Percentiles rank a stretch among this genome's conserved stretches.
Evolutionary conservation across 2,888 invertebrate species (phyloP).

Genomic region (Vesta saturnalis): DNA sequence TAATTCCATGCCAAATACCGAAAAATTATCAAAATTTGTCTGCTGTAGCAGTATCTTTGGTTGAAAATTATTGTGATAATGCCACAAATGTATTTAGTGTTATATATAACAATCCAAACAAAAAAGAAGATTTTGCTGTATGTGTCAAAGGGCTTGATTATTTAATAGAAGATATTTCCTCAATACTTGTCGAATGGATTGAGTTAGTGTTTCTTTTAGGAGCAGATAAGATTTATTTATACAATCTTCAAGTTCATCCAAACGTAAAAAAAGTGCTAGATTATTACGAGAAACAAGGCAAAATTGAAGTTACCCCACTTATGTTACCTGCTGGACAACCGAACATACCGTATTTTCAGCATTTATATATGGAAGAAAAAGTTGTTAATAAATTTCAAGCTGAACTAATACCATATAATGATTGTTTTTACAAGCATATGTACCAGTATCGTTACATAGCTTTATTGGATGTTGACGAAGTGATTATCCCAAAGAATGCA

Average conservation of each 20-base stretch:
- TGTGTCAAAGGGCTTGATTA: slow-evolving; percentile 93
- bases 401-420: slow-evolving; percentile 93
- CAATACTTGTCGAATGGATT: slow-evolving; percentile 89
- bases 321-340: slow-evolving; percentile 87
- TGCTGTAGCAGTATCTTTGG: slow-evolving; percentile 83
- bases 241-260: slow-evolving; percentile 86
- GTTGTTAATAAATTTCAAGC: slow-evolving; percentile 89
- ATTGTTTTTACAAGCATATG: slow-evolving; percentile 89
- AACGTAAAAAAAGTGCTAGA: slow-evolving; percentile 81
- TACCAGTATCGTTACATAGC: slow-evolving; percentile 86
- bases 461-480: slow-evolving; percentile 70
- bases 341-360: slow-evolving; percentile 82
- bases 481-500: slow-evolving; percentile 72
- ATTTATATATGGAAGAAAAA: slow-evolving; percentile 84
- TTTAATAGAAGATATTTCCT: slow-evolving; percentile 83
- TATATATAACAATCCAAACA: slow-evolving; percentile 75
- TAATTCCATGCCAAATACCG: slow-evolving; percentile 86
- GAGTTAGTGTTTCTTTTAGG: slow-evolving; percentile 85
- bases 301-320: slow-evolving; percentile 77
- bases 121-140: slow-evolving; percentile 81
- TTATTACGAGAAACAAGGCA: slow-evolving; percentile 41
- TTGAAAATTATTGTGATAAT: slow-evolving; percentile 82
- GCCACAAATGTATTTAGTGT: slow-evolving; percentile 83
- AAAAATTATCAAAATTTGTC: slow-evolving; percentile 71
- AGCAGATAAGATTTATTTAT: slow-evolving; percentile 88